Base-by-base conservation (phyloP, 2,797 vertebrate species). In the Sebastes steindachneri region DNA sequence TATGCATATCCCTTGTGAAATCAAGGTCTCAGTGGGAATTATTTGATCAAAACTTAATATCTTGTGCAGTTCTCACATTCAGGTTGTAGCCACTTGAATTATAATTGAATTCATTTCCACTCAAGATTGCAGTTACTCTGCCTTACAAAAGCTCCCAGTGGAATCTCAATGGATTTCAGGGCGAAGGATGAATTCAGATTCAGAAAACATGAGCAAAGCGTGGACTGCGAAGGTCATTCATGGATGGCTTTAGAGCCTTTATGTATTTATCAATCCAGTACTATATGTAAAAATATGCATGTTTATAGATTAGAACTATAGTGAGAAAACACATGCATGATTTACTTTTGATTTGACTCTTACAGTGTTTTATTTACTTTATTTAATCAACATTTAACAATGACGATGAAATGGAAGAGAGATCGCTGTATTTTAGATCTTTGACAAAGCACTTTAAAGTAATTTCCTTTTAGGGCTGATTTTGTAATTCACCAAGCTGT, bases 1-100 rank as follows among this genome's bases (percentile, higher is more conserved):
- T 65, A 35, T 31, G 48, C 67, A n/a, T 4, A 35, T 45, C 65
- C 58, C 41, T 21, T 48, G 37, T 82, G 67, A 58, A 57, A 83
- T 60, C 5, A 60, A 7, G 10, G 3, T 21, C 31, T 73, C 51
- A 17, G 4, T 53, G 64, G 55, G 48, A 73, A 58, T 80, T 71
- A 48, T 58, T 51, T 63, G 31, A 59, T 73, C 37, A 68, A 60
- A 79, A 76, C 62, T 14, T 63, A 69, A 76, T 79, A 67, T 63
- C 25, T 63, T 25, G 41, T 67, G 65, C 29, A 41, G 51, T 75
- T 72, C 57, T 77, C 62, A 58, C 51, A 55, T 82, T 79, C 29
- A 55, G 45, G 62, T 80, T 69, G 45, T 33, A 45, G 66, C 51
- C 71, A 65, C 58, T 82, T 85, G 70, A 87, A 75, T 77, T 41